Base-by-base conservation (phyloP, 2,113 vertebrate genomes). In the Tonatia bakeri region DNA sequence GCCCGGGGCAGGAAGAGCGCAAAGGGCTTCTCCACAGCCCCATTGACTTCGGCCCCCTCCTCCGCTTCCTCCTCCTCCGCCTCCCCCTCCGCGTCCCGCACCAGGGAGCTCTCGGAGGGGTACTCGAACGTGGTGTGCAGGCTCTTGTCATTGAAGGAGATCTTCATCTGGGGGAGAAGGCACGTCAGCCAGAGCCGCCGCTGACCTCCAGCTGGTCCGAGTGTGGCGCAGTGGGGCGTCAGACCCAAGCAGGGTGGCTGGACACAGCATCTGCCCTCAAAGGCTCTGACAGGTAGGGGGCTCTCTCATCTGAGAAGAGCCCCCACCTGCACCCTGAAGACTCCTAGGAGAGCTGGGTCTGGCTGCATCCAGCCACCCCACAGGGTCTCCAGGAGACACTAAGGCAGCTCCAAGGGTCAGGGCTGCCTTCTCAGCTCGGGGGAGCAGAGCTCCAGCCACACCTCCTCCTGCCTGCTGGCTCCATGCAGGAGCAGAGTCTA, bases 51-150 rank as follows among this genome's bases (percentile, higher is more conserved):
- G 0, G 38, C 20, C 1, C 6, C 38, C 59, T 98, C 98, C 31
- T 89, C 91, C 5, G 61, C 97, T 80, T 97, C 98, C 50, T 98
- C 97, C 0, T 97, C 79, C 92, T 67, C 97, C 85, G 97, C 98
- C 50, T 98, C 97, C 0, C 47, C 47, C 4, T 99, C 98, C 0
- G 96, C 98, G 15, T 99, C 99, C 97, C 99, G 99, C 96, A 98
- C 99, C 87, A 98, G 95, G 1, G 99, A 99, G 98, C 96, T 99
- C 98, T 99, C 99, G 0, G 99, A 99, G 0, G 99, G 99, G 94
- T 99, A 99, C 97, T 99, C 99, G 8, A 99, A 99, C 4, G 99
- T 99, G 3, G 99, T 99, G 77, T 99, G 98, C 94, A 99, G 98
- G 85, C 99, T 99, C 2, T 98, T 98, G 98, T 99, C 99, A 0